These are phyloP conservation scores for Hylyphantes graminicola DNA, from an alignment of 1,140 invertebrate species.

Conservation along the genomic window DNA sequence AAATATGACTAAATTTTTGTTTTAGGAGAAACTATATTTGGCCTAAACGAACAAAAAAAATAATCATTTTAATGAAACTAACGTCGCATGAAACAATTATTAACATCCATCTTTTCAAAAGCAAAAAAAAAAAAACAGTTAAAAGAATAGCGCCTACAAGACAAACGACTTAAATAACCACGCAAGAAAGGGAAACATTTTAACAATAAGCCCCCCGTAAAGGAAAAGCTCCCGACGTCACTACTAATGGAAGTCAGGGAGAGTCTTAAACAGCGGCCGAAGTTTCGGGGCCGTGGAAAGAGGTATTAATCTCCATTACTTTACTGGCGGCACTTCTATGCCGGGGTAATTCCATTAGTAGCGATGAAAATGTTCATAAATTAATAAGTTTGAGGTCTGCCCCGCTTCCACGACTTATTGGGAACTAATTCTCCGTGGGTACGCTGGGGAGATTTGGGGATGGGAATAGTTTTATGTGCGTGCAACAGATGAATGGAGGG, in stretches of 20 bases:
- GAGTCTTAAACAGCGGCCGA: background rate
- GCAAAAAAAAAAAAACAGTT: too few relatives aligned
- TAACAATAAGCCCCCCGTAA: background rate
- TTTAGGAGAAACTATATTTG: too few relatives aligned
- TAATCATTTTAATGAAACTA: too few relatives aligned
- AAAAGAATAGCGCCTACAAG: too few relatives aligned
- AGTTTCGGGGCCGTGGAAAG: background rate
- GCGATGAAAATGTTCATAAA: slow-evolving; percentile 53
- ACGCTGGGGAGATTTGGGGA: slow-evolving; percentile 29
- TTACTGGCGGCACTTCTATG: background rate
- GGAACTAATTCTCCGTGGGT: slow-evolving; percentile 37
- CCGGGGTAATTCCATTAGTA: slow-evolving; percentile 38
- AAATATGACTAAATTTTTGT: background rate
- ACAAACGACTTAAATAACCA: background rate
- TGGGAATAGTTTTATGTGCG: too few relatives aligned
- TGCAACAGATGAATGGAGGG: too few relatives aligned
- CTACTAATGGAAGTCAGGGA: background rate
- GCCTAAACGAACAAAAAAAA: too few relatives aligned
- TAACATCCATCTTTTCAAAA: too few relatives aligned
- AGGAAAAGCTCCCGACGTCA: background rate
- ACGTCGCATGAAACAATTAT: too few relatives aligned
- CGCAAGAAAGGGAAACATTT: slow-evolving; percentile 11
- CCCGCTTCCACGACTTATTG: slow-evolving; percentile 28
- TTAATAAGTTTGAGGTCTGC: slow-evolving; percentile 59
- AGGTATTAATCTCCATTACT: slow-evolving; percentile 52